These are phyloP conservation scores for Leistus spinibarbis DNA, from an alignment of 2,888 invertebrate genomes.

Conservation along the genomic window DNA sequence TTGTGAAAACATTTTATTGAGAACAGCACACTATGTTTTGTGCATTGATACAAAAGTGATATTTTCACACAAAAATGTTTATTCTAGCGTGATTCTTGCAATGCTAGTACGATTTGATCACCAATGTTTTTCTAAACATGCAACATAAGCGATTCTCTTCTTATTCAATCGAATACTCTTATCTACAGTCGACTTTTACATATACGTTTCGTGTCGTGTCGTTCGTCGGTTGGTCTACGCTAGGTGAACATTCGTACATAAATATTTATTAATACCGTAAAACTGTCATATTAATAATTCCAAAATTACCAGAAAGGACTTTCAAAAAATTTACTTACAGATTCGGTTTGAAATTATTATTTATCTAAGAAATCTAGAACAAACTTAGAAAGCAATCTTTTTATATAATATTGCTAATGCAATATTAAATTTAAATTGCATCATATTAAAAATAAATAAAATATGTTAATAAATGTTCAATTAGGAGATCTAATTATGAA, in stretches of 20 bases:
- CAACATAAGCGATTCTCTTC: background rate
- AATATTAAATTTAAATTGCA: constrained; percentile 8
- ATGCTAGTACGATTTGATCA: background rate
- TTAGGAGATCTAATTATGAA: background rate
- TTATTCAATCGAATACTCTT: too few relatives aligned
- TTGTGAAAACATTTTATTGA: constrained; percentile 25
- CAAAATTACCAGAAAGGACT: too few relatives aligned
- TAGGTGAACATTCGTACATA: background rate
- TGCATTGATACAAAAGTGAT: background rate
- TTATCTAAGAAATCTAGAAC: background rate
- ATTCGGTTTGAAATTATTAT: background rate
- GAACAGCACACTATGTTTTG: background rate
- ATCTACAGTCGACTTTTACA: too few relatives aligned
- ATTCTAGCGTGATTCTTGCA: constrained; percentile 16
- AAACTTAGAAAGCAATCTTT: background rate
- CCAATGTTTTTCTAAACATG: background rate
- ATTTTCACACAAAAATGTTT: background rate
- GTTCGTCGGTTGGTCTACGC: too few relatives aligned
- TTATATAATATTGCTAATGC: background rate
- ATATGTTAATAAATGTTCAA: constrained; percentile 13
- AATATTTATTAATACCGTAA: too few relatives aligned
- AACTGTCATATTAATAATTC: too few relatives aligned
- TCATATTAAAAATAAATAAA: constrained; percentile 17
- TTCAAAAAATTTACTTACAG: too few relatives aligned
- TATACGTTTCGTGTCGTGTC: too few relatives aligned